Conservation (phyloP, 2,113 vertebrate genomes). For the Hucho hucho region DNA sequence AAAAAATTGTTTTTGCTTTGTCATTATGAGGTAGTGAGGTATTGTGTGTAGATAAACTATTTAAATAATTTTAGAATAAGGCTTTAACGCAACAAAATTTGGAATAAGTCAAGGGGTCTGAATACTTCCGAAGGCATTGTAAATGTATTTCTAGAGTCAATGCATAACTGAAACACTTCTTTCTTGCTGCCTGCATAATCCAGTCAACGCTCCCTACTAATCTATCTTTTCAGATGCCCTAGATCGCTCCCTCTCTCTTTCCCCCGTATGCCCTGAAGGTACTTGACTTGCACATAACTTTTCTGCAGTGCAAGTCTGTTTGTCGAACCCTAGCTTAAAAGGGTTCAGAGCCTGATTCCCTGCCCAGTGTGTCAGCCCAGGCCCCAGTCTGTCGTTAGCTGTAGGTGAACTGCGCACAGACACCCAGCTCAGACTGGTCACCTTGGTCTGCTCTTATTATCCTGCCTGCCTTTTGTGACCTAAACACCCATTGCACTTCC, state of each 20-base stretch:
- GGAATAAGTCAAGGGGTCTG: too few species aligned
- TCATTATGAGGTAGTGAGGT: too few species aligned
- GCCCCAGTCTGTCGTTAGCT: neutral
- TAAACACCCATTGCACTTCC: neutral
- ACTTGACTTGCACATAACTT: constrained; percentile 21
- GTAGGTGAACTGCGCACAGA: neutral
- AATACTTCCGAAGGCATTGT: neutral
- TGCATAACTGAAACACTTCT: neutral
- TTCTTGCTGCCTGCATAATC: constrained; percentile 1
- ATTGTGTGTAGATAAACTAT: too few species aligned
- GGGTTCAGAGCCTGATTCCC: constrained; percentile 15
- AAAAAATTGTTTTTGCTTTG: too few species aligned
- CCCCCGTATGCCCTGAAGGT: constrained; percentile 21
- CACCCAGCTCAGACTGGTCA: neutral
- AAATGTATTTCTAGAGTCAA: neutral
- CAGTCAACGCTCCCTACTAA: constrained; percentile 6
- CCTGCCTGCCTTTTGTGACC: neutral
- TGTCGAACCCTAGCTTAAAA: constrained; percentile 18
- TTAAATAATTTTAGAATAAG: too few species aligned
- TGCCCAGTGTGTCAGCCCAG: constrained; percentile 22
- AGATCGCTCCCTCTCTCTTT: constrained; percentile 18
- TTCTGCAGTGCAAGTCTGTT: constrained; percentile 24
- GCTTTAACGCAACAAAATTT: too few species aligned
- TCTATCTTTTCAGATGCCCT: constrained; percentile 30
- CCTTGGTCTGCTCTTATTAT: neutral